These are phyloP conservation scores for Punctoribates punctum DNA, from an alignment of 2,888 invertebrate species.

Conservation along the genomic window DNA sequence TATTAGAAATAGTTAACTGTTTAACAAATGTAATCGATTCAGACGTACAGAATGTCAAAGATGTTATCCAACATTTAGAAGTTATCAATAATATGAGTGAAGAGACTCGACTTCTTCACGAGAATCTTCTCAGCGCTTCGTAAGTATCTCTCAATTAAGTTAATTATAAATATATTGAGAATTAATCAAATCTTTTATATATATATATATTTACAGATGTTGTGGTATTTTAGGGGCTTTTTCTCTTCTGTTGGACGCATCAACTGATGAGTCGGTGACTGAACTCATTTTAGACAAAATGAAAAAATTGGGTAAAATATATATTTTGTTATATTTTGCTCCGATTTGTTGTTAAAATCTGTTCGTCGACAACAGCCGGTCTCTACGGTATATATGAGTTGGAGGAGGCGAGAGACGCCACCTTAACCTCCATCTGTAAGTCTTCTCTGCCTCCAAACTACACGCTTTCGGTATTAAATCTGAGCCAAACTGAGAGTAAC, in stretches of 20 bases:
- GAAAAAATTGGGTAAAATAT: slow-evolving; percentile 52
- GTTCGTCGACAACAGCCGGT: slow-evolving; percentile 59
- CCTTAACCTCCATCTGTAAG: slow-evolving; percentile 89
- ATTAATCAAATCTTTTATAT: too few species aligned
- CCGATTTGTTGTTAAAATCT: slow-evolving; percentile 61
- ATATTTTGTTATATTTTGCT: background rate
- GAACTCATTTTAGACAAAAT: slow-evolving; percentile 88
- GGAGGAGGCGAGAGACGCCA: slow-evolving; percentile 80
- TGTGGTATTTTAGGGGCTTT: slow-evolving; percentile 87
- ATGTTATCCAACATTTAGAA: background rate
- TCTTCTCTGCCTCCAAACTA: slow-evolving; percentile 95
- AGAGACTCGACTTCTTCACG: slow-evolving; percentile 29
- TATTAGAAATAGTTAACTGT: slow-evolving; percentile 85
- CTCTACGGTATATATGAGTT: slow-evolving; percentile 79
- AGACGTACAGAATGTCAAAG: background rate
- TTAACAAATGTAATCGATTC: slow-evolving; percentile 67
- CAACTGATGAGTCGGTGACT: slow-evolving; percentile 82
- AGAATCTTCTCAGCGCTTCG: slow-evolving; percentile 51
- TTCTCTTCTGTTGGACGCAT: slow-evolving; percentile 86
- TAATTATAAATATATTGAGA: too few species aligned
- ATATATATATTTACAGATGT: too few species aligned
- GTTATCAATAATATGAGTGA: background rate
- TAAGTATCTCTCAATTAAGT: too few species aligned
- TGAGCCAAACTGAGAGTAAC: background rate
- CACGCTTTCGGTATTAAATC: background rate